Evolutionary conservation across 64 coral and sea anemone genomes (phyloP).

Genomic region (Porites australiensis): DNA sequence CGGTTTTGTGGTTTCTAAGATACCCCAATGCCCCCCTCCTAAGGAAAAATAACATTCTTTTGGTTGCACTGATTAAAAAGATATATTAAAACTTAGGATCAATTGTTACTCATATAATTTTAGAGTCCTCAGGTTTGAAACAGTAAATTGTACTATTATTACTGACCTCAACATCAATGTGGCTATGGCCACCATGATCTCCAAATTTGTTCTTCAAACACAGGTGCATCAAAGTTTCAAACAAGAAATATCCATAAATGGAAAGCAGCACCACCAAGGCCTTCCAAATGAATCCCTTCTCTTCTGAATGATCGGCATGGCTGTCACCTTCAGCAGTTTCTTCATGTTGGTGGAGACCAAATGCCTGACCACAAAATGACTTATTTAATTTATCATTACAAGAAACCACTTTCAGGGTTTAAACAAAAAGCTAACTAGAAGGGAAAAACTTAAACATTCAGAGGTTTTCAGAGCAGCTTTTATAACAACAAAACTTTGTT

Average conservation of each 20-base stretch:
- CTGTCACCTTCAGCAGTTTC: not conserved
- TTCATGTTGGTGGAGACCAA: constrained; percentile 84
- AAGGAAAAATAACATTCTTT: too few species aligned
- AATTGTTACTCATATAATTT: too few species aligned
- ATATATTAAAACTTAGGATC: too few species aligned
- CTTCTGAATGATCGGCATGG: constrained; percentile 2
- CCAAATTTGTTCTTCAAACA: constrained; percentile 58
- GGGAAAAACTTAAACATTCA: too few species aligned
- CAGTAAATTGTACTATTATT: too few species aligned
- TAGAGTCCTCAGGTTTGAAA: too few species aligned
- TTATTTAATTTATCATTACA: not conserved
- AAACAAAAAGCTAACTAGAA: too few species aligned
- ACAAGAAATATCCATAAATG: constrained; percentile 75
- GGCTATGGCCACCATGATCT: constrained; percentile 56
- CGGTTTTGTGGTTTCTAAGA: too few species aligned
- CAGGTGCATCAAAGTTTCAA: constrained; percentile 83
- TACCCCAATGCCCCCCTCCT: too few species aligned
- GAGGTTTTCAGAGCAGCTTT: too few species aligned
- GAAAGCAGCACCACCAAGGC: constrained; percentile 64
- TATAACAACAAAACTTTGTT: too few species aligned
- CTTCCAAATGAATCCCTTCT: constrained; percentile 64
- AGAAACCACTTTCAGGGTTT: not conserved
- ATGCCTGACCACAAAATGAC: constrained; percentile 28
- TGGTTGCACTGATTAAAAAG: too few species aligned
- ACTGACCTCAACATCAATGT: constrained; percentile 74